Evolutionary conservation across 2,888 invertebrate species (phyloP).

Genomic region (Ptilodon capucinus): DNA sequence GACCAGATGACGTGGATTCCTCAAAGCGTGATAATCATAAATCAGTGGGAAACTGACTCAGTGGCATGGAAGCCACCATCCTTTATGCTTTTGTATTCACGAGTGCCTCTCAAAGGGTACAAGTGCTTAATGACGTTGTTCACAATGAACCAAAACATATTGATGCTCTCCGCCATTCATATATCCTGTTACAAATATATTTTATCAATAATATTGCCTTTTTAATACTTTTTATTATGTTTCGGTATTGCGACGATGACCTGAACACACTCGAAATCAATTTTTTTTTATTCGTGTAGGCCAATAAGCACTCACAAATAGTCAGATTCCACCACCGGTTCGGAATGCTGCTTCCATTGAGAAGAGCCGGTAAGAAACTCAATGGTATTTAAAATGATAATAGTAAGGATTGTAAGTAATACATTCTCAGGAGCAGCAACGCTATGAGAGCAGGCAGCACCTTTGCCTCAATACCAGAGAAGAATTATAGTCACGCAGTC

Average conservation of each 20-base stretch:
- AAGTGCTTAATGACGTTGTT: slow-evolving; percentile 57
- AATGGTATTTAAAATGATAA: too few species aligned
- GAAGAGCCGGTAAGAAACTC: too few species aligned
- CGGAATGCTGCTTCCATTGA: too few species aligned
- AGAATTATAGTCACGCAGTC: too few species aligned
- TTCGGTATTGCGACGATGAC: too few species aligned
- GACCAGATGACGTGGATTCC: not conserved
- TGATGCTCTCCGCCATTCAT: slow-evolving; percentile 25
- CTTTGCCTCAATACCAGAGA: too few species aligned
- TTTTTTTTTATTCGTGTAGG: not conserved
- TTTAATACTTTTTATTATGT: not conserved
- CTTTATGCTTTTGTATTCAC: slow-evolving; percentile 43
- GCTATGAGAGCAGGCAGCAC: too few species aligned
- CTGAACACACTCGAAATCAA: too few species aligned
- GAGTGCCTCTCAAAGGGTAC: slow-evolving; percentile 55
- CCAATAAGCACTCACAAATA: too few species aligned
- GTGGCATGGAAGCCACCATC: slow-evolving; percentile 51
- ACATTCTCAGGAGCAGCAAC: too few species aligned
- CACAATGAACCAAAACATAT: slow-evolving; percentile 44
- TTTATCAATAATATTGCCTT: slow-evolving; percentile 18
- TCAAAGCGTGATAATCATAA: slow-evolving; percentile 1
- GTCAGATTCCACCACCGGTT: too few species aligned
- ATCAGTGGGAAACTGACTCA: slow-evolving; percentile 29
- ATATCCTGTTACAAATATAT: slow-evolving; percentile 23
- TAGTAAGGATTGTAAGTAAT: too few species aligned